Evolutionary conservation across 2,888 invertebrate genomes (phyloP).

Genomic region (Sphaerophoria taeniata): DNA sequence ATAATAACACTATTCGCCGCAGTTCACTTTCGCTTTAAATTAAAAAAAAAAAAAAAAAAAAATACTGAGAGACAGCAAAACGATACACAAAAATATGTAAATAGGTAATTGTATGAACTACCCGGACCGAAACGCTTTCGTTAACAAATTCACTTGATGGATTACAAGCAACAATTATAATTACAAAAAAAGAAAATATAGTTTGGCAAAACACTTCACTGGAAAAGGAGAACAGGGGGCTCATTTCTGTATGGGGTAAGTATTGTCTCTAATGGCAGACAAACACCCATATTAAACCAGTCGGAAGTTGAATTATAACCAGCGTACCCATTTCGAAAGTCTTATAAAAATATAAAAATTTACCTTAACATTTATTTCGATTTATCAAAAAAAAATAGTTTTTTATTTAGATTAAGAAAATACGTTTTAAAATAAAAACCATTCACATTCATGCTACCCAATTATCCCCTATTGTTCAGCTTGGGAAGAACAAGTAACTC

Average conservation of each 20-base stretch:
- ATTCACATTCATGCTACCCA: not conserved
- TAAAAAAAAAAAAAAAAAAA: conserved; percentile 9
- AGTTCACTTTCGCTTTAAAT: conserved; percentile 65
- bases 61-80: conserved; percentile 15
- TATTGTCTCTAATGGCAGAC: no score
- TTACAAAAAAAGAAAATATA: conserved; percentile 44
- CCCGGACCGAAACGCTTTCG: conserved; percentile 18
- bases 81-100: conserved; percentile 25
- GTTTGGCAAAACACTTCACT: conserved; percentile 32
- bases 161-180: conserved; percentile 42
- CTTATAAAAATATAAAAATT: no score
- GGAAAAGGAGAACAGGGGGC: not conserved
- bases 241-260: not conserved
- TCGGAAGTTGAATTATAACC: no score
- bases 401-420: no score
- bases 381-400: no score
- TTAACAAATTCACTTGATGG: conserved; percentile 53
- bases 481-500: conserved; percentile 6
- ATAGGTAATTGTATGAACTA: not conserved
- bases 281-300: no score
- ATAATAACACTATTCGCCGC: conserved; percentile 46
- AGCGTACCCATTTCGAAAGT: no score
- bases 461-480: not conserved
- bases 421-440: not conserved
- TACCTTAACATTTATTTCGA: no score